These are phyloP conservation scores for Busseola fusca DNA, from an alignment of 2,888 invertebrate genomes.

Conservation along the genomic window DNA sequence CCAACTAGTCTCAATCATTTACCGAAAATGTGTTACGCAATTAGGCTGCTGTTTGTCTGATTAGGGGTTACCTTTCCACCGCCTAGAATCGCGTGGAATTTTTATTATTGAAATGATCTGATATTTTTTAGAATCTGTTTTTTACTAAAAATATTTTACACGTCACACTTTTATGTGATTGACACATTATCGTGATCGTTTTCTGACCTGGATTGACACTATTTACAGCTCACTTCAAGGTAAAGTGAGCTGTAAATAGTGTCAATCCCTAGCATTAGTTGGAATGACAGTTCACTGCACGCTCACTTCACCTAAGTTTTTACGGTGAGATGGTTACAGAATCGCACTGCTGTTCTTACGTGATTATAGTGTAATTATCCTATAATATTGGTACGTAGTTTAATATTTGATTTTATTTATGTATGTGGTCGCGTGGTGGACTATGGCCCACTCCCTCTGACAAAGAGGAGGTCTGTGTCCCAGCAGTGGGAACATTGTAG, in stretches of 20 bases:
- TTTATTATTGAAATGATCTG: neutral
- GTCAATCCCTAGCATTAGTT: too few species aligned
- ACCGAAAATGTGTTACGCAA: too few species aligned
- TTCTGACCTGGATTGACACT: neutral
- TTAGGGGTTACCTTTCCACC: too few species aligned
- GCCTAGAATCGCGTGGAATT: neutral
- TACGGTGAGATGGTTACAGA: too few species aligned
- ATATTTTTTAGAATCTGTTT: neutral
- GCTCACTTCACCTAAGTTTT: too few species aligned
- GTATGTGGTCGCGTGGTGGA: neutral
- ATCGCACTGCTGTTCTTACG: neutral
- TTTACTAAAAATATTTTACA: neutral
- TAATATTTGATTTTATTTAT: conserved; percentile 3
- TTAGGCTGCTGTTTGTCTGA: too few species aligned
- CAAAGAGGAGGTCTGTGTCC: neutral
- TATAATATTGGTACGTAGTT: neutral
- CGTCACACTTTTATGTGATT: neutral
- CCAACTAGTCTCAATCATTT: too few species aligned
- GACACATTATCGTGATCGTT: neutral
- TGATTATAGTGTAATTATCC: neutral
- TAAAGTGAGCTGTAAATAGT: too few species aligned
- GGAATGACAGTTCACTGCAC: too few species aligned
- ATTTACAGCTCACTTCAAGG: too few species aligned
- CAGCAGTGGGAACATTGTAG: neutral
- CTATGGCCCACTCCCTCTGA: neutral